A percentile compares a stretch with the other conserved stretches of the same genome.
Conservation (phyloP, 2,113 vertebrate genomes). For the Natator depressus region DNA sequence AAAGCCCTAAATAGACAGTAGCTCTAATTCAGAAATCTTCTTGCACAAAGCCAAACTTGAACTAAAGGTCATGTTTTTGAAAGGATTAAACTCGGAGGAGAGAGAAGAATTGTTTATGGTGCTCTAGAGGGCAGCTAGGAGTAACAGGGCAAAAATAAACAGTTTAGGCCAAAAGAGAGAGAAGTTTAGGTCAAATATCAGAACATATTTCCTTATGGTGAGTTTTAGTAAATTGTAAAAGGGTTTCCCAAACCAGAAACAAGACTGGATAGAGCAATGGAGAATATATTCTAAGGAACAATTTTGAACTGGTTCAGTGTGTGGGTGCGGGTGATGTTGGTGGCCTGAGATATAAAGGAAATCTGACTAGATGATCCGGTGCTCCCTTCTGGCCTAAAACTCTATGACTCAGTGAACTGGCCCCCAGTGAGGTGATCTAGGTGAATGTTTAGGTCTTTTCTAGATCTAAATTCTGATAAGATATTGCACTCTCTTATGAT, state of each 20-base stretch:
- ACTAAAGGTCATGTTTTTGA: not conserved
- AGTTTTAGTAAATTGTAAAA: not conserved
- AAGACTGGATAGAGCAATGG: not conserved
- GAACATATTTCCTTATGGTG: not conserved
- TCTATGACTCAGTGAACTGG: not conserved
- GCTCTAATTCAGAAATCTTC: not conserved
- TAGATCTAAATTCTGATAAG: not conserved
- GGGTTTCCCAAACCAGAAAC: not conserved
- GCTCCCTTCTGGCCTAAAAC: no score
- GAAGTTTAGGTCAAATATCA: not conserved
- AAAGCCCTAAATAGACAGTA: not conserved
- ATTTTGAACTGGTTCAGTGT: not conserved
- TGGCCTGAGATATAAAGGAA: not conserved
- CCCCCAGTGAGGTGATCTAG: not conserved
- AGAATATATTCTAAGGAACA: not conserved
- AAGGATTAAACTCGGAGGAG: not conserved
- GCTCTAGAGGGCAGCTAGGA: not conserved
- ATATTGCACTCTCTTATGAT: not conserved
- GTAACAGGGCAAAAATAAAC: not conserved
- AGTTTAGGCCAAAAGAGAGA: not conserved
- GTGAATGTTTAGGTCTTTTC: not conserved
- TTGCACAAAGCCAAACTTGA: not conserved
- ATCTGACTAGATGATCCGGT: not conserved
- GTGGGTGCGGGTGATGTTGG: not conserved
- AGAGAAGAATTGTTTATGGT: not conserved